Percentiles rank a stretch among this genome's conserved stretches.
phyloP scores from a whole-genome alignment of 2,113 vertebrate genomes.

The Prionailurus viverrinus region DNA sequence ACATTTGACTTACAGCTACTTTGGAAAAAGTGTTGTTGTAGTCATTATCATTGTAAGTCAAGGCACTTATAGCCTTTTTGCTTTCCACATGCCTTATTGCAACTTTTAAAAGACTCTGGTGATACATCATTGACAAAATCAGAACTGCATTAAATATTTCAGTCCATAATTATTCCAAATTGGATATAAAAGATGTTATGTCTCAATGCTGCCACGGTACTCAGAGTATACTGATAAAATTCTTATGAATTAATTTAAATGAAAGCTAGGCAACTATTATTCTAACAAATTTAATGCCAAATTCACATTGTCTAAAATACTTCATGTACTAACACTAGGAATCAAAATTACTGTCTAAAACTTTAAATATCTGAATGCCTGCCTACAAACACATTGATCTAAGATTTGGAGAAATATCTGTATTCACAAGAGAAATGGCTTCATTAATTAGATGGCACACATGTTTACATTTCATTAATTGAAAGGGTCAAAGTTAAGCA shows the following conservation, averaged over 20 bases:
- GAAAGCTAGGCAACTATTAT: constrained; percentile 31
- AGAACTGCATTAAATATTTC: constrained; percentile 68
- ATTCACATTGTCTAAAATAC: constrained; percentile 60
- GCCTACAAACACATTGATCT: constrained; percentile 70
- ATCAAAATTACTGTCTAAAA: constrained; percentile 70
- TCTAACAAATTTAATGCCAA: constrained; percentile 29
- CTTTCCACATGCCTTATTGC: constrained; percentile 76
- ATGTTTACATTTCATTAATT: constrained; percentile 78
- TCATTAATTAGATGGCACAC: constrained; percentile 80
- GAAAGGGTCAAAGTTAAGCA: constrained; percentile 76
- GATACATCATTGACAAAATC: constrained; percentile 79
- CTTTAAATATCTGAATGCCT: constrained; percentile 60
- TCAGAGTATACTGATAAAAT: constrained; percentile 49
- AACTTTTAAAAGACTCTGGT: constrained; percentile 80
- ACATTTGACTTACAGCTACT: constrained; percentile 86
- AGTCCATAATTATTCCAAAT: constrained; percentile 70
- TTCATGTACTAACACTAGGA: constrained; percentile 33
- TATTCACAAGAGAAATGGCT: constrained; percentile 79
- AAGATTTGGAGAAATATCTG: constrained; percentile 77
- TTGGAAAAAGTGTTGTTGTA: constrained; percentile 83
- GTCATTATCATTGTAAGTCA: constrained; percentile 82
- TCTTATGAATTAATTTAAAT: constrained; percentile 59
- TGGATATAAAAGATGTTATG: constrained; percentile 55
- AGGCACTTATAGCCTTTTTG: constrained; percentile 77
- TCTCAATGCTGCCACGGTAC: background rate